A percentile compares a stretch with the other conserved stretches of the same genome.
phyloP scores from a whole-genome alignment of 2,888 invertebrate genomes.

The Lobophora halterata region DNA sequence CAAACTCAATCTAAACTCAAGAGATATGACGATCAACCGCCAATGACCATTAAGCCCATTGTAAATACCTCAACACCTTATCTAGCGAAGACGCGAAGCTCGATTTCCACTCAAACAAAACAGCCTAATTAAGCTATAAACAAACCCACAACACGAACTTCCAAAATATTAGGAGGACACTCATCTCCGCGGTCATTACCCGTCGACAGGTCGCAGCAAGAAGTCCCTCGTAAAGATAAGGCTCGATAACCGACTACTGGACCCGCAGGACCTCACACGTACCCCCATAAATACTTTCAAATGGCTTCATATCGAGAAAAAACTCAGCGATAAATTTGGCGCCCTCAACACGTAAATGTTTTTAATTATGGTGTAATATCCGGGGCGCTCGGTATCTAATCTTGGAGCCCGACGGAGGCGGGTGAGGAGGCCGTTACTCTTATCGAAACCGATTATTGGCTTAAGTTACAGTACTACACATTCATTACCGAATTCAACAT shows the following conservation, averaged over 20 bases:
- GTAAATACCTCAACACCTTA: conserved; percentile 79
- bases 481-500: too few relatives aligned
- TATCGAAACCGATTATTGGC: conserved; percentile 56
- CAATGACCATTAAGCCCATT: conserved; percentile 69
- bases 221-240: conserved; percentile 78
- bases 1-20: conserved; percentile 46
- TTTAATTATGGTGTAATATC: conserved; percentile 79
- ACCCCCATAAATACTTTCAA: conserved; percentile 72
- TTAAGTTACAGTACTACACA: conserved; percentile 53
- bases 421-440: conserved; percentile 43
- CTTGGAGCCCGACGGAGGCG: conserved; percentile 49
- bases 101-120: conserved; percentile 74
- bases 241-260: conserved; percentile 76
- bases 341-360: conserved; percentile 76
- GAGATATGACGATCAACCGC: conserved; percentile 36
- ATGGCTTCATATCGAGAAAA: conserved; percentile 77
- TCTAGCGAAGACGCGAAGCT: conserved; percentile 65
- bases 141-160: conserved; percentile 74
- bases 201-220: conserved; percentile 74
- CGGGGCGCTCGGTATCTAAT: conserved; percentile 71
- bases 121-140: conserved; percentile 81
- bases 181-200: conserved; percentile 75
- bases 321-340: conserved; percentile 80
- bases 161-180: conserved; percentile 64
- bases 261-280: conserved; percentile 73